Evolutionary conservation across 2,888 invertebrate genomes (phyloP), one percentile per base, ranked within the genome.

Genomic region (Pinctada fucata): DNA sequence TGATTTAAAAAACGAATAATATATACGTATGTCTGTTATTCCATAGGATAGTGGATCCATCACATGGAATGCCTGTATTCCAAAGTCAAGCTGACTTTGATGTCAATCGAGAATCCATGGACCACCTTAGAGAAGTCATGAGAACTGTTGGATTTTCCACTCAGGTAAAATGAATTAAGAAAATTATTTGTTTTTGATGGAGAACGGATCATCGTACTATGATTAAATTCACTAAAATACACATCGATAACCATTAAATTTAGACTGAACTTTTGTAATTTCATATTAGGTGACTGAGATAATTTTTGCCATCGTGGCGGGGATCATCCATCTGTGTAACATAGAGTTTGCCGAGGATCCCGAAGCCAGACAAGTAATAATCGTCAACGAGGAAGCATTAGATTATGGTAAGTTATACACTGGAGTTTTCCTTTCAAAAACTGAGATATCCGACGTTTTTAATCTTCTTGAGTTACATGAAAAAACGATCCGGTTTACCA

Each of bases 301-400:
- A 8, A 88, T 91, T 10, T 87, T 90, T 84, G 90, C 90, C 3
- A 79, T 90, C 31, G 79, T 91, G 58, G 86, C 90, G 0, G 89
- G 90, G 52, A 86, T 91, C n/a, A 75, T 91, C 45, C 90, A 90
- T 76, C 80, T 91, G 64, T 87, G 88, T 72, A 90, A 91, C 79
- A 88, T 91, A 66, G 83, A 86, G 69, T 91, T 91, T 83, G 84
- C 84, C 4, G 80, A 83, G 2, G 90, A 91, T 73, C 85, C 86
- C 2, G 91, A 90, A 68, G 85, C 87, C 3, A 89, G 89, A 49
- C 89, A 90, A 52, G 90, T 90, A 3, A 89, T 87, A 49, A 89
- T 91, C 45, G 82, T 87, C 51, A 87, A 90, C 82, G 91, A 91
- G 73, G 84, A 87, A 69, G 86, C 87, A 52, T 78, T 89, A 48